These are phyloP conservation scores for Orchestia grillus DNA, from an alignment of 1,140 invertebrate species.

Conservation along the genomic window DNA sequence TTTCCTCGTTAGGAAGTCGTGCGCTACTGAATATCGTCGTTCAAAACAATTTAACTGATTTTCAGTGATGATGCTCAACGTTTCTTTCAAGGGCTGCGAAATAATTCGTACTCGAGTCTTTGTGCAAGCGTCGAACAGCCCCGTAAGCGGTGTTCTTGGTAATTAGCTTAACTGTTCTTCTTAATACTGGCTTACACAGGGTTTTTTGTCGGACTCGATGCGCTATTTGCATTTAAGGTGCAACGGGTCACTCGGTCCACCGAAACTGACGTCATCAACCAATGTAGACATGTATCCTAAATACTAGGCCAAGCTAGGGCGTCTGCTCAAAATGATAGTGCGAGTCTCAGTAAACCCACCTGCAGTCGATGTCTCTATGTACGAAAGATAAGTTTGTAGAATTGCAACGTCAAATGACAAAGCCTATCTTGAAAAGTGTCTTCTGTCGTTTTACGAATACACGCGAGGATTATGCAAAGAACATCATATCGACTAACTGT, in stretches of 20 bases:
- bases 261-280: slow-evolving; percentile 7
- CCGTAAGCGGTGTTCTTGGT: slow-evolving; percentile 15
- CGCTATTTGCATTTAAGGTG: slow-evolving; percentile 31
- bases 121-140: not conserved
- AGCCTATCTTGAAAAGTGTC: not conserved
- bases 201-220: not conserved
- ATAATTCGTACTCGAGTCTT: not conserved
- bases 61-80: not conserved
- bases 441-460: not conserved
- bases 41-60: not conserved
- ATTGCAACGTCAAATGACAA: not conserved
- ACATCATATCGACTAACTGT: not conserved
- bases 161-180: slow-evolving; percentile 35
- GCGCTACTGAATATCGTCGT: not conserved
- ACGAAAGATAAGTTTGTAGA: not conserved
- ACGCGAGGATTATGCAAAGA: not conserved
- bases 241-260: not conserved
- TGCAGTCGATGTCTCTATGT: not conserved
- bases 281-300: not conserved
- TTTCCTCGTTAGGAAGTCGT: not conserved
- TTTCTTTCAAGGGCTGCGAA: not conserved
- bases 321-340: not conserved
- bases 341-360: not conserved
- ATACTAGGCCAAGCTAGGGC: not conserved
- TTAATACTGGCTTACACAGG: not conserved